Evolutionary conservation across 2,797 vertebrate species (phyloP).

Genomic region (Nannoperca australis): DNA sequence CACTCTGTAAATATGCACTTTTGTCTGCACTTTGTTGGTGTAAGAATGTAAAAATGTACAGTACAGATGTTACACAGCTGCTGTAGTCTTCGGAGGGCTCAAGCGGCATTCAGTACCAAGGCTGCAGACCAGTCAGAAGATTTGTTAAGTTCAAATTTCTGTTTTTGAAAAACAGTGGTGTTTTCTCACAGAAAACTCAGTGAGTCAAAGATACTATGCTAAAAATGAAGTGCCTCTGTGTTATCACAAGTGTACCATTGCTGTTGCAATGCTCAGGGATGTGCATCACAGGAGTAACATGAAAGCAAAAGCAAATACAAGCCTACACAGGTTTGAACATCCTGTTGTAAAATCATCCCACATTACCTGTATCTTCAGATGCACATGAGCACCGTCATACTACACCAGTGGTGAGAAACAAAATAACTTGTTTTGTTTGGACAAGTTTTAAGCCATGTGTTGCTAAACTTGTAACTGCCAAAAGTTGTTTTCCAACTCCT

Average conservation of each 20-base stretch:
- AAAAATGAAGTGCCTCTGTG: constrained; percentile 30
- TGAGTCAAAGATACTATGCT: neutral
- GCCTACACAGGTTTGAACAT: constrained; percentile 22
- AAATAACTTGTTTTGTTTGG: constrained; percentile 12
- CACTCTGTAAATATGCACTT: constrained; percentile 72
- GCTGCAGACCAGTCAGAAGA: constrained; percentile 19
- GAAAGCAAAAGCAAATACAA: constrained; percentile 24
- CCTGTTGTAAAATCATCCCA: constrained; percentile 13
- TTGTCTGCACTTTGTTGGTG: constrained; percentile 64
- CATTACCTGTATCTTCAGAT: constrained; percentile 24
- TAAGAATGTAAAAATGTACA: constrained; percentile 54
- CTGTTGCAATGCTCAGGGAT: constrained; percentile 37
- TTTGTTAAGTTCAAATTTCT: constrained; percentile 14
- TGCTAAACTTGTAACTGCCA: constrained; percentile 63
- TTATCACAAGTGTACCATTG: constrained; percentile 1
- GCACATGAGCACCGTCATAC: neutral
- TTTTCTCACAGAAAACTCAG: neutral
- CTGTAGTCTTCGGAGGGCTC: constrained; percentile 26
- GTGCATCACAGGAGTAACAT: constrained; percentile 12
- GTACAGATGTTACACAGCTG: constrained; percentile 36
- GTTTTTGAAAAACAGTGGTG: neutral
- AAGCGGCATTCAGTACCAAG: neutral
- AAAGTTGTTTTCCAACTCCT: constrained; percentile 18
- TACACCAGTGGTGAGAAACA: constrained; percentile 18
- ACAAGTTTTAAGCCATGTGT: constrained; percentile 38